Conservation (phyloP, 2,888 invertebrate species). For the Cyaniris semiargus region DNA sequence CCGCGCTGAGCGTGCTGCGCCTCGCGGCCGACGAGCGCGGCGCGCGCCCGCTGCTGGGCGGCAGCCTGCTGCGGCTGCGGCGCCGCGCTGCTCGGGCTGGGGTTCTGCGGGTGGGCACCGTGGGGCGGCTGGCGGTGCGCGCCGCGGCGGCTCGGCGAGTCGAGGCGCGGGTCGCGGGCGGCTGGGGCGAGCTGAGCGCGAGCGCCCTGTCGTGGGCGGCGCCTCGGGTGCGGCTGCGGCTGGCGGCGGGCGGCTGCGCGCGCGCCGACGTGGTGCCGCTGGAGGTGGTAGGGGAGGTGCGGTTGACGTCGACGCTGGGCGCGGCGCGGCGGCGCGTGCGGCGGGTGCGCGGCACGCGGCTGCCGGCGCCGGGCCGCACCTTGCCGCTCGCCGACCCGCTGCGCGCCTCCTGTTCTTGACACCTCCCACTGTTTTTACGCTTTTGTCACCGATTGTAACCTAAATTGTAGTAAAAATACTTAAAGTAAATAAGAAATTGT, state of each 20-base stretch:
- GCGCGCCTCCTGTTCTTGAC: not conserved
- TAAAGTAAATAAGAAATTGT: no score
- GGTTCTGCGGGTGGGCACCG: conserved; percentile 49
- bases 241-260: conserved; percentile 61
- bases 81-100: conserved; percentile 40
- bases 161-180: conserved; percentile 37
- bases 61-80: conserved; percentile 42
- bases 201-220: conserved; percentile 42
- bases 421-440: not conserved
- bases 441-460: no score
- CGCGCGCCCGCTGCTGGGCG: conserved; percentile 41
- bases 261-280: conserved; percentile 48
- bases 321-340: conserved; percentile 39
- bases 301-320: conserved; percentile 36
- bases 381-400: not conserved
- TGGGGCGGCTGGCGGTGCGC: conserved; percentile 45
- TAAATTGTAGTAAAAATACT: no score
- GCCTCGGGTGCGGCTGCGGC: conserved; percentile 51
- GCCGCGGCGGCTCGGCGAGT: conserved; percentile 39
- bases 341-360: conserved; percentile 30
- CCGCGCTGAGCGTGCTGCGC: conserved; percentile 54
- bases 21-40: conserved; percentile 37
- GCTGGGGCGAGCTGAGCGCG: conserved; percentile 40
- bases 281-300: conserved; percentile 9
- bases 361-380: not conserved